Percentiles rank a stretch among this genome's conserved stretches.
Evolutionary conservation across 2,113 vertebrate species (phyloP).

Genomic region (Toxostoma redivivum): DNA sequence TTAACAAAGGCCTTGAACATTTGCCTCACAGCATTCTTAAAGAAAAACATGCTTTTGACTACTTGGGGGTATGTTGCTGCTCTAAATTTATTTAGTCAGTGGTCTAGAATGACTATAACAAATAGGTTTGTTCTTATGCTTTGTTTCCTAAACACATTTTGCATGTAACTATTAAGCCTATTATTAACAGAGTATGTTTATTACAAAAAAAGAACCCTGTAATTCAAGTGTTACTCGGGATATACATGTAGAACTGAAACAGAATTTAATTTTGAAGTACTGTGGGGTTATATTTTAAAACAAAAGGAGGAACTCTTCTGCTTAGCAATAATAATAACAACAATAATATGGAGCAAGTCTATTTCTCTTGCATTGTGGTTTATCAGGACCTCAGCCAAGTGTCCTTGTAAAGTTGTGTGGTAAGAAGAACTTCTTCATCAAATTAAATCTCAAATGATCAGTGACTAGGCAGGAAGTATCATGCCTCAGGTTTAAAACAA

Average conservation of each 20-base stretch:
- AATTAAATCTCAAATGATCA: background rate
- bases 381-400: background rate
- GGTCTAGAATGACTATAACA: constrained; percentile 26
- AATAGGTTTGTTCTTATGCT: background rate
- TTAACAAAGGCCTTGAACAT: constrained; percentile 40
- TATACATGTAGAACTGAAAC: background rate
- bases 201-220: background rate
- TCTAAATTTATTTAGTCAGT: constrained; percentile 46
- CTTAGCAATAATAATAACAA: background rate
- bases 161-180: background rate
- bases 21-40: background rate
- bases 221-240: background rate
- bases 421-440: background rate
- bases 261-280: background rate
- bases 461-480: background rate
- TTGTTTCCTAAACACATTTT: background rate
- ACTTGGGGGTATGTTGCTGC: constrained; percentile 10
- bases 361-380: background rate
- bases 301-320: background rate
- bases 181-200: background rate
- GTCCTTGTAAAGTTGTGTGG: background rate
- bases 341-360: background rate
- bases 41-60: constrained; percentile 46
- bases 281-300: background rate
- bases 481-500: background rate